phyloP scores from a whole-genome alignment of 2,888 invertebrate genomes.

The Chymomyza procnemis region DNA sequence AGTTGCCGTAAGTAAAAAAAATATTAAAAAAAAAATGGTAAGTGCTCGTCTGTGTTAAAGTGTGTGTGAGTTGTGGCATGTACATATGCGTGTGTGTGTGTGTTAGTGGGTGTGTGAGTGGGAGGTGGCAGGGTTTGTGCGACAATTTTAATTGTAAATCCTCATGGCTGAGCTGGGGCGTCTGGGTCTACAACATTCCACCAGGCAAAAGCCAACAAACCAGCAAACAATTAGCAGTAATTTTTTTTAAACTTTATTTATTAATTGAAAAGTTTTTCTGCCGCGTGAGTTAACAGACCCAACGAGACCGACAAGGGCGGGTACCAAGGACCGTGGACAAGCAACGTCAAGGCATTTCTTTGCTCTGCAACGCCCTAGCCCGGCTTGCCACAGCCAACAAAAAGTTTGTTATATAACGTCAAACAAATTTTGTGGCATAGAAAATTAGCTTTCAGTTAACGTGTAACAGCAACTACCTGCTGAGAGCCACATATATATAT shows the following conservation, averaged over 20 bases:
- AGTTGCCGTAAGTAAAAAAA: neutral
- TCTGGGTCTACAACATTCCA: neutral
- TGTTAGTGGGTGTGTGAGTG: neutral
- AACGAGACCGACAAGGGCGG: conserved; percentile 4
- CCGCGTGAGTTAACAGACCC: conserved; percentile 36
- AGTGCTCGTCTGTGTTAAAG: neutral
- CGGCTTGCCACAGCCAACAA: neutral
- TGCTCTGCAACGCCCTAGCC: neutral
- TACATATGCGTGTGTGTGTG: too few relatives aligned
- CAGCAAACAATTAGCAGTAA: conserved; percentile 55
- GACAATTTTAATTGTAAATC: conserved; percentile 6
- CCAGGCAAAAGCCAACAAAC: conserved; percentile 3
- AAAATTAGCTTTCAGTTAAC: conserved; percentile 59
- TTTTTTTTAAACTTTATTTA: conserved; percentile 52
- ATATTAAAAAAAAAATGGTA: neutral
- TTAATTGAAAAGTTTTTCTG: conserved; percentile 63
- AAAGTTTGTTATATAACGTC: conserved; percentile 45
- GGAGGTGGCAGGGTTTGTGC: neutral
- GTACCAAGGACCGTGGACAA: neutral
- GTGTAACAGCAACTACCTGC: conserved; percentile 6
- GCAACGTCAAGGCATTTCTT: neutral
- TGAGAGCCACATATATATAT: neutral
- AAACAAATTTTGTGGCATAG: conserved; percentile 50
- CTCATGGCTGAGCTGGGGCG: neutral
- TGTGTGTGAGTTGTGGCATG: neutral